phyloP scores from a whole-genome alignment of 30 jellyfish, hydroid and myxozoan species.

The Clytia hemisphaerica region DNA sequence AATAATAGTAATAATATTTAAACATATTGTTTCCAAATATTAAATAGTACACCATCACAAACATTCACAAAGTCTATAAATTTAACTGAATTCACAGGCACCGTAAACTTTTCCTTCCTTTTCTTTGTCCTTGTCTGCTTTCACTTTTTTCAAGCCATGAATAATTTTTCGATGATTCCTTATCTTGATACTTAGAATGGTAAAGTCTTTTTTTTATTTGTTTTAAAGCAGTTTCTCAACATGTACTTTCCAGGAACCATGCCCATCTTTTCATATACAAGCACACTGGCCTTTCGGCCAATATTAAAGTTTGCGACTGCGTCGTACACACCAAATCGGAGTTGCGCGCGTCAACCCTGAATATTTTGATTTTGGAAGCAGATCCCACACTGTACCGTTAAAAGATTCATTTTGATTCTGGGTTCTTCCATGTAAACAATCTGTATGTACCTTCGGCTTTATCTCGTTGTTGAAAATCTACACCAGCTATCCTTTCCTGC shows the following conservation, averaged over 20 bases:
- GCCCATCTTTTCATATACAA: conserved; percentile 9
- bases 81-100: conserved; percentile 9
- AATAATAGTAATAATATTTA: too few relatives aligned
- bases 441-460: not conserved
- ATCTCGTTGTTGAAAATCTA: too few relatives aligned
- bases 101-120: not conserved
- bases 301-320: conserved; percentile 37
- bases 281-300: conserved; percentile 23
- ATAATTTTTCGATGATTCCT: not conserved
- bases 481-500: conserved; percentile 23
- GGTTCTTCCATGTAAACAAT: conserved; percentile 27
- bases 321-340: conserved; percentile 26
- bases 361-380: conserved; percentile 11
- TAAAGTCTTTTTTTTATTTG: conserved; percentile 5
- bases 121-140: not conserved
- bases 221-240: conserved; percentile 2
- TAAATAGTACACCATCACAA: too few relatives aligned
- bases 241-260: conserved; percentile 19
- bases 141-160: conserved; percentile 7
- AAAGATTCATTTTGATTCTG: conserved; percentile 34
- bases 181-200: not conserved
- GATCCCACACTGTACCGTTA: conserved; percentile 20
- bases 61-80: too few relatives aligned
- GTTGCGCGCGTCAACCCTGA: not conserved
- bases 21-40: too few relatives aligned